phyloP scores from a whole-genome alignment of 2,113 vertebrate species.

The Hymenochirus boettgeri region DNA sequence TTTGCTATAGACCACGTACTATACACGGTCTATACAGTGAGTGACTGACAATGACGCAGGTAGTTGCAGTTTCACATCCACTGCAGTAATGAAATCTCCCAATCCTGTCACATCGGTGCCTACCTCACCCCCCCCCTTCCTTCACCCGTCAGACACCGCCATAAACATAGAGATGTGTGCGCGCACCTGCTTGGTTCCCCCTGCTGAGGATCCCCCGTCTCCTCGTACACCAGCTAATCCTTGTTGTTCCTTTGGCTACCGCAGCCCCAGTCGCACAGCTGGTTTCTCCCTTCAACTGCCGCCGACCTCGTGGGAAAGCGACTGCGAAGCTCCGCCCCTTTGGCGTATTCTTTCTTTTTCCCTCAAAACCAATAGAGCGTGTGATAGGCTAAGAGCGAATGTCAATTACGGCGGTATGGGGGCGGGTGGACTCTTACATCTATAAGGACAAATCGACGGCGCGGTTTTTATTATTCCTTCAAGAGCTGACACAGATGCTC shows the following conservation, averaged over 20 bases:
- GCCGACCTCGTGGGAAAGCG: constrained; percentile 41
- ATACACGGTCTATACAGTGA: too few relatives aligned
- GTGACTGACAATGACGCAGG: too few relatives aligned
- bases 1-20: too few relatives aligned
- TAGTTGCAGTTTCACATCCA: not conserved
- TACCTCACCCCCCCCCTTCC: too few relatives aligned
- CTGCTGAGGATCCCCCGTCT: not conserved
- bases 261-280: constrained; percentile 19
- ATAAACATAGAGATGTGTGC: too few relatives aligned
- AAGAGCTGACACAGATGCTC: too few relatives aligned
- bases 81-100: not conserved
- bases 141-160: too few relatives aligned
- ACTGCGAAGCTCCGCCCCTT: constrained; percentile 17
- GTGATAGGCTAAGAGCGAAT: not conserved
- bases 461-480: too few relatives aligned
- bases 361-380: not conserved
- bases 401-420: not conserved
- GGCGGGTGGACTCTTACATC: too few relatives aligned
- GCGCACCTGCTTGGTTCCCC: not conserved
- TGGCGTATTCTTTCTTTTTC: not conserved
- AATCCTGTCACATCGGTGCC: too few relatives aligned
- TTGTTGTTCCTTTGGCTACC: not conserved
- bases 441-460: too few relatives aligned
- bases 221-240: not conserved
- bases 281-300: constrained; percentile 6